Evolutionary conservation across 2,888 invertebrate species (phyloP), one percentile per base, ranked within the genome.

Genomic region (Dichetophora obliterata): DNA sequence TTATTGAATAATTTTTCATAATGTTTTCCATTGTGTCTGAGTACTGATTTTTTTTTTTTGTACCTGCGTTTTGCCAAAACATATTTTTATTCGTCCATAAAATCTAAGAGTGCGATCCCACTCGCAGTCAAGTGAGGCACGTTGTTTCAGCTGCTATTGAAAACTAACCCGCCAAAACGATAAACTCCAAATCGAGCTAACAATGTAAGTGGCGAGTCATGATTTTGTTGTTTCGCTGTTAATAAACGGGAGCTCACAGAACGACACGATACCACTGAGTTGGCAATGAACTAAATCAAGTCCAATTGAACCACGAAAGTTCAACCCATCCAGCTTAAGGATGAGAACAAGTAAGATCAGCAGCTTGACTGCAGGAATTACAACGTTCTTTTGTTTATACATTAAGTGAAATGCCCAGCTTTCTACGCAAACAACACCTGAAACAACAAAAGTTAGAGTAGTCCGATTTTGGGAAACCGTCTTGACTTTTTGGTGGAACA

Each of bases 1-100:
- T 87, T 87, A 87, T 87, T 87, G 87, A 87, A 87, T 87, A 87
- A 87, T 87, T 87, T 87, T 87, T 87, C 87, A 87, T 87, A 86
- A 86, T 86, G 84, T 83, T 85, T 34, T 80, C 76, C 79, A 69
- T 78, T 77, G 78, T 76, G 66, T 68, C n/a, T 61, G 65, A 27
- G 24, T 65, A 31, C 75, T 11, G 57, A 24, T 43, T 14, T 43
- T 14, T 52, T 70, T 63, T n/a, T n/a, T n/a, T 50, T 65, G 83
- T 85, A 71, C 73, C 65, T 52, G 70, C 82, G 76, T 77, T 76
- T 27, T 14, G 66, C 48, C 19, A n/a, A n/a, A 22, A 54, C 54
- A 19, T n/a, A n/a, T 31, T 14, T 34, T 16, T 24, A 22, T 14
- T 22, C 43, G 22, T 66, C 22, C 66, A 22, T 19, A 11, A 5